Base-by-base conservation (phyloP, 2,797 vertebrate species). In the Thaleichthys pacificus region DNA sequence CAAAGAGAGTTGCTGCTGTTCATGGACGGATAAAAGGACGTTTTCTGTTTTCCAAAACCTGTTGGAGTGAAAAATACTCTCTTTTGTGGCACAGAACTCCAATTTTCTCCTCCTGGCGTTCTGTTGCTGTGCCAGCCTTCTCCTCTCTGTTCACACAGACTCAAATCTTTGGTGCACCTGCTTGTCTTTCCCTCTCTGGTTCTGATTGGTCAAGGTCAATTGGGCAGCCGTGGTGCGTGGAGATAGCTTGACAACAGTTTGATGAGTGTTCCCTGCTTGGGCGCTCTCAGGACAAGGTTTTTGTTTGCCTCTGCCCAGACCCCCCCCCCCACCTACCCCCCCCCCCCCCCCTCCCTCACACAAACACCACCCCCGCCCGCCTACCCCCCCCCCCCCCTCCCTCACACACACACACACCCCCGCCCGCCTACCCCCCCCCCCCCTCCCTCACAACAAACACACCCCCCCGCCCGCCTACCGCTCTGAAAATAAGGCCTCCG, bases 131-230 rank as follows among this genome's bases (percentile, higher is more conserved):
- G 73, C 66, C 74, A 80, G 61, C 79, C 71, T 82, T 89, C 72
- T 81, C 78, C 71, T 77, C 73, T 81, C 76, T 65, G 54, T 82
- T 80, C 76, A 75, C 71, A 61, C 68, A 77, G 69, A 85, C 68
- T 63, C 78, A 84, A 79, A 47, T 65, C 19, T 81, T 84, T 77
- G 68, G 67, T 72, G 58, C 72, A 80, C 77, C 81, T 84, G 80
- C 58, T 74, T 84, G 73, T 75, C 76, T 87, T 88, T 79, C 69
- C 69, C 68, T 38, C 54, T 15, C 2, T 63, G 78, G 71, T 74
- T 32, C 78, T 77, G 60, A 77, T 78, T 60, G 60, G 71, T 74
- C 69, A 86, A 69, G 80, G 85, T 91, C 85, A 88, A 70, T 79
- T 79, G 77, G 68, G 26, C 38, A 24, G 21, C 42, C 8, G 22